These are phyloP conservation scores for Poeciliopsis gracilis DNA, from an alignment of 2,797 vertebrate genomes.

Conservation along the genomic window DNA sequence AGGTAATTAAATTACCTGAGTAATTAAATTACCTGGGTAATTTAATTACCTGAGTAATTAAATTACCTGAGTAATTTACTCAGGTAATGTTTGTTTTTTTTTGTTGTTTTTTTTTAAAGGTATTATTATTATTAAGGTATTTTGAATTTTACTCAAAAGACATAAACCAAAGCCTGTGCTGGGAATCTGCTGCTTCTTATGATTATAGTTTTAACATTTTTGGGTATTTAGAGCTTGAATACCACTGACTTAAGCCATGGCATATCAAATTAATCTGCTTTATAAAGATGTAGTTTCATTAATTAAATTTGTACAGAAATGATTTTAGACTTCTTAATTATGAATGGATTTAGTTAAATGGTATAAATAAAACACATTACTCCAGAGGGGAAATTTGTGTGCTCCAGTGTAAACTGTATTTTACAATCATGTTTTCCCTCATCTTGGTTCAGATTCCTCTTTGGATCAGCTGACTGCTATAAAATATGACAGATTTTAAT, in stretches of 20 bases:
- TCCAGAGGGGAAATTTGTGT: too few relatives aligned
- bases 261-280: not conserved
- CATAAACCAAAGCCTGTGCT: not conserved
- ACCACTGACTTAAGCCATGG: not conserved
- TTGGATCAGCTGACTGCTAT: not conserved
- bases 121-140: too few relatives aligned
- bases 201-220: not conserved
- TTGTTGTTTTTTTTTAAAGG: too few relatives aligned
- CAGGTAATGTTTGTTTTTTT: too few relatives aligned
- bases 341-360: not conserved
- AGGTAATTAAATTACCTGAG: too few relatives aligned
- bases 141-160: not conserved
- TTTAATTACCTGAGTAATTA: too few relatives aligned
- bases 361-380: not conserved
- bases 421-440: not conserved
- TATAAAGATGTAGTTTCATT: not conserved
- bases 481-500: not conserved
- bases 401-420: too few relatives aligned
- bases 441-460: not conserved
- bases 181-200: not conserved
- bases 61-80: not conserved
- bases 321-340: not conserved
- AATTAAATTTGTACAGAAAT: not conserved
- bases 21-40: too few relatives aligned
- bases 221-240: not conserved